phyloP scores from a whole-genome alignment of 2,797 vertebrate genomes.

The Carcharodon carcharias region DNA sequence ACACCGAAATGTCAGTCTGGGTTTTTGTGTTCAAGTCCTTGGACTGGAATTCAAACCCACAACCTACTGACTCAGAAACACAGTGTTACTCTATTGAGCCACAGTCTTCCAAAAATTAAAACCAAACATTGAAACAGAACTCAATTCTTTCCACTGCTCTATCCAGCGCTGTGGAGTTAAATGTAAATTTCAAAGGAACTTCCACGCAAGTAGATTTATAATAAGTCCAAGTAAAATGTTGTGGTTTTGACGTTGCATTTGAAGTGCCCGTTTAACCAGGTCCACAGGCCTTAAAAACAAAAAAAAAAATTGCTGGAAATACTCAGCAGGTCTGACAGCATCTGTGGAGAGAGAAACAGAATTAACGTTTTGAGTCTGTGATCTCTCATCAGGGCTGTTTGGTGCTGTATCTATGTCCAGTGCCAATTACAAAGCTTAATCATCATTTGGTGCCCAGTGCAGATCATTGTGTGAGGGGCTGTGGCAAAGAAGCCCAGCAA shows the following conservation, averaged over 20 bases:
- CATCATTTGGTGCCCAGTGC: neutral
- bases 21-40: neutral
- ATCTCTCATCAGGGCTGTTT: neutral
- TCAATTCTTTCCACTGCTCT: neutral
- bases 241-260: neutral
- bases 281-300: neutral
- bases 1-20: neutral
- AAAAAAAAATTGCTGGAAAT: no score
- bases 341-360: no score
- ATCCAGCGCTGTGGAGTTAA: neutral
- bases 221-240: neutral
- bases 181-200: neutral
- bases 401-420: neutral
- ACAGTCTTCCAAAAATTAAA: neutral
- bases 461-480: neutral
- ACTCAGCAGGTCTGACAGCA: no score
- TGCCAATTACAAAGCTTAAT: neutral
- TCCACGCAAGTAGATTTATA: neutral
- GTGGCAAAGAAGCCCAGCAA: no score
- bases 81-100: neutral
- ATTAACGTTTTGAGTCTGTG: neutral
- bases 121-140: neutral
- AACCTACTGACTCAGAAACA: neutral
- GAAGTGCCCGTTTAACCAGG: neutral
- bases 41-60: neutral